Evolutionary conservation across 2,113 vertebrate species (phyloP), one percentile per base, ranked within the genome.

Genomic region (Chionodraco myersi): DNA sequence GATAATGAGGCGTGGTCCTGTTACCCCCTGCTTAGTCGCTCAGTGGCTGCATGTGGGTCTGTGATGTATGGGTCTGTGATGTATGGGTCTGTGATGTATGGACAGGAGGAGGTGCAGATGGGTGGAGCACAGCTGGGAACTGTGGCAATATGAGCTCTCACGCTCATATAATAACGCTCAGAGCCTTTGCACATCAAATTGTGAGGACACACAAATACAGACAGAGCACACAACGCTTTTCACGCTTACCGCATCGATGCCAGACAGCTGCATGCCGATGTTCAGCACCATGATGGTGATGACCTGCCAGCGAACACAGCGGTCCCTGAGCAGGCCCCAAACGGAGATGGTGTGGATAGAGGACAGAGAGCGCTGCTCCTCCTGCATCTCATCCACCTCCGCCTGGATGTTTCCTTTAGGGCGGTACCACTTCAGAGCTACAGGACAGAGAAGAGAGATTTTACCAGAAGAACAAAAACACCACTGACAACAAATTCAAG

Each of bases 201-300:
- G 41, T 85, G 59, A 70, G 56, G 58, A 73, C 45, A 75, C 15
- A 63, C 26, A 47, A 12, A 67, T 10, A 56, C 48, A 51, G 1
- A 66, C 18, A 64, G 18, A 0, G 4, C 60, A 53, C 41, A 56
- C 44, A 36, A 75, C 21, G 12, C 2, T 49, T 51, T 34, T 61
- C 9, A 44, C 16, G 86, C 97, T 95, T 89, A 98, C 97, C 0
- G 96, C 96, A 16, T 97, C 96, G 0, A 97, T 97, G 60, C 97
- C 97, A 0, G 97, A 98, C 63, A 98, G 96, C 93, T 98, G 97
- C 96, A 97, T 97, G 82, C 97, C 96, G 0, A 96, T 91, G 65
- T 96, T 97, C 91, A 97, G 78, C 87, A 97, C 96, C 1, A 72
- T 76, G 34, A 97, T 93, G 0, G 96, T 96, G 75, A 97, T 79